Percentiles rank a stretch among this genome's conserved stretches.
These are phyloP conservation scores for Drosophila parabipectinata DNA, from an alignment of 1,140 invertebrate genomes.

Conservation along the genomic window DNA sequence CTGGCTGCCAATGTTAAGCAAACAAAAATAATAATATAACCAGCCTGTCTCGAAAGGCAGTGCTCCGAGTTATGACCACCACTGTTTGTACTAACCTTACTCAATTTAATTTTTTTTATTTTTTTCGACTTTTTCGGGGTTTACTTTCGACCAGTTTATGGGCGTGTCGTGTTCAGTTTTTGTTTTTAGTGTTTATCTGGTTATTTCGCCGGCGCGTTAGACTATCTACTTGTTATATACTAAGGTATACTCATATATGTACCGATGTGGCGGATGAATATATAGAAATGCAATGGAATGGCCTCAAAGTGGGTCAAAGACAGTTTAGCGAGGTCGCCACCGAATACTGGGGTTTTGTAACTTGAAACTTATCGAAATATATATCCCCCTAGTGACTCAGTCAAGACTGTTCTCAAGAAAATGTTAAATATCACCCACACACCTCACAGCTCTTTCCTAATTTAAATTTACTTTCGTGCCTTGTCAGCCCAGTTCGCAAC, in stretches of 20 bases:
- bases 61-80: slow-evolving; percentile 68
- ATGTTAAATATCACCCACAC: neutral
- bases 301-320: slow-evolving; percentile 68
- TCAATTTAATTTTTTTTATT: slow-evolving; percentile 62
- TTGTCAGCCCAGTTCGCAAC: slow-evolving; percentile 23
- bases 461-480: slow-evolving; percentile 24
- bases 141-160: slow-evolving; percentile 77
- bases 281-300: slow-evolving; percentile 41
- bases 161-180: slow-evolving; percentile 40
- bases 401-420: neutral
- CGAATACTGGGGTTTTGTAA: neutral
- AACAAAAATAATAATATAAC: slow-evolving; percentile 44
- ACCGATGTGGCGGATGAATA: slow-evolving; percentile 23
- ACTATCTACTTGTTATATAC: slow-evolving; percentile 59
- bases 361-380: neutral
- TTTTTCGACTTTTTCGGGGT: slow-evolving; percentile 44
- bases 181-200: slow-evolving; percentile 36
- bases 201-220: slow-evolving; percentile 63
- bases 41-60: neutral
- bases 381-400: neutral
- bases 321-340: slow-evolving; percentile 66
- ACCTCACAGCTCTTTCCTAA: slow-evolving; percentile 20
- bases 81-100: slow-evolving; percentile 78
- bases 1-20: slow-evolving; percentile 65
- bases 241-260: slow-evolving; percentile 36